Evolutionary conservation across 2,797 vertebrate genomes (phyloP).

Genomic region (Merluccius polli): DNA sequence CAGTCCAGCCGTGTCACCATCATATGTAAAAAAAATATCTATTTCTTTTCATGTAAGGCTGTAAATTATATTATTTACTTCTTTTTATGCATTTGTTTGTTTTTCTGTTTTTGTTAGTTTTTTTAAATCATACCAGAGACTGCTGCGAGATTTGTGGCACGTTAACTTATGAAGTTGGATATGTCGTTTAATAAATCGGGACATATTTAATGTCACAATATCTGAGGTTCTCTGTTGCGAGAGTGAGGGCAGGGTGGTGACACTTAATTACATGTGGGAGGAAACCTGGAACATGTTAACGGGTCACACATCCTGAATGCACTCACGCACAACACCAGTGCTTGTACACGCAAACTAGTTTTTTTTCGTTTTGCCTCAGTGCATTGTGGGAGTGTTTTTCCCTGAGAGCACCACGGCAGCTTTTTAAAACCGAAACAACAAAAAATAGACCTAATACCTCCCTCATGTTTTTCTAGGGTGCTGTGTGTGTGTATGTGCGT

Average conservation of each 20-base stretch:
- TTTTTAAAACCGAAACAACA: slow-evolving; percentile 53
- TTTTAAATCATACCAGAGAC: neutral
- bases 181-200: slow-evolving; percentile 49
- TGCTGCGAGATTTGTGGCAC: slow-evolving; percentile 31
- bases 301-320: slow-evolving; percentile 14
- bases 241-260: slow-evolving; percentile 7
- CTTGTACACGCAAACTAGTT: slow-evolving; percentile 24
- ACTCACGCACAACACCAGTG: slow-evolving; percentile 10
- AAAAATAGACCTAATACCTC: slow-evolving; percentile 53
- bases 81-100: slow-evolving; percentile 17
- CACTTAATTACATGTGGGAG: slow-evolving; percentile 5
- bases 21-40: neutral
- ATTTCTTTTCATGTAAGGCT: neutral
- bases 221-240: neutral
- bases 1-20: neutral
- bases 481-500: slow-evolving; percentile 25
- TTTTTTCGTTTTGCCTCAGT: slow-evolving; percentile 35
- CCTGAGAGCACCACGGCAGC: slow-evolving; percentile 26
- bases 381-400: slow-evolving; percentile 43
- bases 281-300: slow-evolving; percentile 11
- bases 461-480: slow-evolving; percentile 60
- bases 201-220: slow-evolving; percentile 26
- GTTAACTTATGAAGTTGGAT: slow-evolving; percentile 48
- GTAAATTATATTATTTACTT: slow-evolving; percentile 16
- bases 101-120: neutral